Evolutionary conservation across 2,888 invertebrate genomes (phyloP).

Genomic region (Euplagia quadripunctaria): DNA sequence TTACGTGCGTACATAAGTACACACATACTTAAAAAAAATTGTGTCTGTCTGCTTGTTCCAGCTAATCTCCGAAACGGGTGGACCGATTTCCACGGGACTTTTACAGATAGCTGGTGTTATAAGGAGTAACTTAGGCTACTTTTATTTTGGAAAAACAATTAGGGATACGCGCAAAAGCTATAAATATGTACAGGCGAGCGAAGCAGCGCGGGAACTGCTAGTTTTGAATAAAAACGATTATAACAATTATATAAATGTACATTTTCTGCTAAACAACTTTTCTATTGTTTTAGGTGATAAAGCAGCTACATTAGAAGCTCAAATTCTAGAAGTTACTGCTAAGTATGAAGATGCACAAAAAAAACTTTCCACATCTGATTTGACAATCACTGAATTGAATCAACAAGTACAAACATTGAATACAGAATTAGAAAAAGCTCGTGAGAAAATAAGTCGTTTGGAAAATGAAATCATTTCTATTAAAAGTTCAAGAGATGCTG

Average conservation of each 20-base stretch:
- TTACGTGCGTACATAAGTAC: no score
- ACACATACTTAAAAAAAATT: no score
- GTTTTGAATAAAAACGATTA: no score
- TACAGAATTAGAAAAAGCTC: constrained; percentile 89
- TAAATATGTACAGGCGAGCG: no score
- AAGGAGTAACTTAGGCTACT: no score
- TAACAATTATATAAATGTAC: background rate
- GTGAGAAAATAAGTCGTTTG: constrained; percentile 88
- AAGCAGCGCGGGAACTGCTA: no score
- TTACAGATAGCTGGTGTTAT: no score
- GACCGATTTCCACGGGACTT: no score
- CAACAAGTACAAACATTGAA: constrained; percentile 89
- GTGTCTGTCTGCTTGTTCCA: no score
- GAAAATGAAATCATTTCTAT: constrained; percentile 90
- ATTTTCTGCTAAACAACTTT: background rate
- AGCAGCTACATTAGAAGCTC: constrained; percentile 84
- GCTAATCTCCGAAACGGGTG: no score
- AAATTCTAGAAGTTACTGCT: constrained; percentile 86
- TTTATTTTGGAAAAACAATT: no score
- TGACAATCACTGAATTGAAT: constrained; percentile 89
- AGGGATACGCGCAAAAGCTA: no score
- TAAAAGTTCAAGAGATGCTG: constrained; percentile 90
- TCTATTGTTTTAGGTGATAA: constrained; percentile 84
- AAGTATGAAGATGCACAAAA: constrained; percentile 89
- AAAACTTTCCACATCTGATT: constrained; percentile 88